A percentile compares a stretch with the other conserved stretches of the same genome.
Conservation (phyloP, 1,140 invertebrate genomes). For the Drosophila oshimai region DNA sequence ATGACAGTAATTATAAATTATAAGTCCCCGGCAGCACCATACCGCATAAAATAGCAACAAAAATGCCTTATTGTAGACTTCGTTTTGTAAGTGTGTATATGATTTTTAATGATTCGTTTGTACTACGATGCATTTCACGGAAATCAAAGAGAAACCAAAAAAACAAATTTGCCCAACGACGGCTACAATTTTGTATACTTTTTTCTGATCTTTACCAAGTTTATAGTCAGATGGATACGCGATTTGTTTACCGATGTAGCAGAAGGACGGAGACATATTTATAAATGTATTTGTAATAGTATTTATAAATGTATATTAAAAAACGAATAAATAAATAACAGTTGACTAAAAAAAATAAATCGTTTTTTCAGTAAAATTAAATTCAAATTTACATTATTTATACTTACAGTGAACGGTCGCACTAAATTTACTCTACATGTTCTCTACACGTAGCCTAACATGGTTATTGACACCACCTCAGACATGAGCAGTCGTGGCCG, state of each 20-base stretch:
- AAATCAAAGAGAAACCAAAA: constrained; percentile 42
- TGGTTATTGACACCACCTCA: rapidly evolving
- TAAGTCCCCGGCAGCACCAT: constrained; percentile 27
- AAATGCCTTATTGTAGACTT: constrained; percentile 68
- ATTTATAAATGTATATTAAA: constrained; percentile 36
- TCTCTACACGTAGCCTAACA: background rate
- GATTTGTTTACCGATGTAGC: constrained; percentile 23
- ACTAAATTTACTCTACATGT: too few relatives aligned
- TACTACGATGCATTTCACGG: constrained; percentile 36
- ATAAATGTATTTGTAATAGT: constrained; percentile 45
- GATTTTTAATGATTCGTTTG: constrained; percentile 42
- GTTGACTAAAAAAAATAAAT: background rate
- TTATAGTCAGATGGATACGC: constrained; percentile 12
- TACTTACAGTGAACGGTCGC: background rate
- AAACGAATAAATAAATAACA: constrained; percentile 23
- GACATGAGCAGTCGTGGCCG: constrained; percentile 88
- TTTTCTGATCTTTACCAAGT: constrained; percentile 40
- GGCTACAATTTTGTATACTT: constrained; percentile 39
- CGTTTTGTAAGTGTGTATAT: constrained; percentile 61
- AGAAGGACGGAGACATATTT: constrained; percentile 15
- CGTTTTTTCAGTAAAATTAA: background rate
- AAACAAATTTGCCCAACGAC: constrained; percentile 36
- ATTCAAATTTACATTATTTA: too few relatives aligned
- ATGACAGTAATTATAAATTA: constrained; percentile 25
- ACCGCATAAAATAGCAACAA: constrained; percentile 15